Conservation (phyloP, 2,113 vertebrate species). For the Phyllopteryx taeniolatus region DNA sequence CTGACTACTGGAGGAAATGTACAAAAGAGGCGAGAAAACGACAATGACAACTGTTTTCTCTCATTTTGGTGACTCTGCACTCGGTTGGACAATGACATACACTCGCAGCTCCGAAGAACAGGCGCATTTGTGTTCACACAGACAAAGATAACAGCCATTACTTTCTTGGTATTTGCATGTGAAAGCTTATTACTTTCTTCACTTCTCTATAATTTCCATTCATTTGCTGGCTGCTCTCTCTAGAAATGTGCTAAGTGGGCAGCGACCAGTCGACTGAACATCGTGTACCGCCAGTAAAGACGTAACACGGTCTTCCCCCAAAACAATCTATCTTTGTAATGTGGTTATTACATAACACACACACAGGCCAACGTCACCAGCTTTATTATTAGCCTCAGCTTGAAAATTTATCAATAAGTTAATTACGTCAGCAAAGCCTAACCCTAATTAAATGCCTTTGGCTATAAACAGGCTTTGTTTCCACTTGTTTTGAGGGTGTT, state of each 20-base stretch:
- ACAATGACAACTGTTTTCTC: not conserved
- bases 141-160: not conserved
- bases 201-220: not conserved
- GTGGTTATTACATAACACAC: not conserved
- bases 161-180: constrained; percentile 1
- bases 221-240: constrained; percentile 2
- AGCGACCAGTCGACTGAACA: constrained; percentile 15
- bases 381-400: constrained; percentile 8
- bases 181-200: not conserved
- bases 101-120: not conserved
- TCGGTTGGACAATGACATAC: constrained; percentile 4
- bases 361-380: not conserved
- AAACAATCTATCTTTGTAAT: constrained; percentile 21
- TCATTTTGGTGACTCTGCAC: constrained; percentile 28
- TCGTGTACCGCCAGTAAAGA: constrained; percentile 19
- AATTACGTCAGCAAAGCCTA: constrained; percentile 28
- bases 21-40: constrained; percentile 9
- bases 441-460: no score
- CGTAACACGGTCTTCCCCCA: constrained; percentile 1
- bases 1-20: constrained; percentile 10
- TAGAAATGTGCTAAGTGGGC: constrained; percentile 2
- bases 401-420: constrained; percentile 33
- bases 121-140: not conserved
- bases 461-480: no score
- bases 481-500: no score